Evolutionary conservation across 2,888 invertebrate species (phyloP), one percentile per base, ranked within the genome.

Genomic region (Plagodis pulveraria): DNA sequence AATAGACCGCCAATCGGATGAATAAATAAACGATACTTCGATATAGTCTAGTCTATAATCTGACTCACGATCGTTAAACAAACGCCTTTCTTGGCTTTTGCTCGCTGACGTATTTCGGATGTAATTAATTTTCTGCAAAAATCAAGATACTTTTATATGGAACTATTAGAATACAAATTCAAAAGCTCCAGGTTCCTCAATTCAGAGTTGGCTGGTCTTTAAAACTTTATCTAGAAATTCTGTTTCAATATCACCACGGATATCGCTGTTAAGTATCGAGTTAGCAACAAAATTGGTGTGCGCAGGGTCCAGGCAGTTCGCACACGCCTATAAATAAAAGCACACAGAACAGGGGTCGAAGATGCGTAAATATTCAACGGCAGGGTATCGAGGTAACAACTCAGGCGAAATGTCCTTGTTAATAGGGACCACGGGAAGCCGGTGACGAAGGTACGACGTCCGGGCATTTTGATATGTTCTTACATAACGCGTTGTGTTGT

Each of bases 371-470:
- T 77, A 76, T 77, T 76, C 70, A 73, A 67, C 64, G 67, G 67
- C 63, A 63, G 67, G 66, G 69, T 62, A 72, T 65, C 63, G 63
- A 69, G 68, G 67, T 62, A 67, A 71, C 75, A 74, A 77, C 69
- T 74, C 66, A 61, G 69, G 70, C 70, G 69, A 73, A 78, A 73
- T 71, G 73, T 76, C 74, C 80, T 77, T 71, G 74, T 72, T 80
- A 76, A 76, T 78, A 74, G 73, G 71, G 74, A 68, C 67, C 67
- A 56, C 66, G 66, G 71, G 65, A 70, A 52, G 69, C 67, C 57
- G 56, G 62, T 67, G 69, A 73, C 73, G 70, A 72, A 70, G 73
- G 72, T 67, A 67, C 72, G 62, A 62, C 71, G 72, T 71, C 45
- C 35, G 58, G 61, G 32, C 49, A 51, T 56, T 56, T 52, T 56